Evolutionary conservation across 1,140 invertebrate genomes (phyloP).

Genomic region (honey bee (Apis mellifera)): Amel_HAv3.1 CM009933.2:6693001-6693500

Average conservation of each 20-base stretch:
- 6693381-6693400: not conserved
- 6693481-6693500: not conserved
- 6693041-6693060: slow-evolving; percentile 45
- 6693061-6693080: slow-evolving; percentile 36
- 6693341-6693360: not conserved
- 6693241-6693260: not conserved
- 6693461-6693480: not conserved
- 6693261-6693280: not conserved
- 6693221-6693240: not conserved
- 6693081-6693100: slow-evolving; percentile 13
- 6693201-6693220: slow-evolving; percentile 5
- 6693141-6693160: slow-evolving; percentile 65
- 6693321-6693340: not conserved
- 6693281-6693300: not conserved
- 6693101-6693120: slow-evolving; percentile 1
- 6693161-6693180: slow-evolving; percentile 47
- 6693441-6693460: slow-evolving; percentile 10
- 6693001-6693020: slow-evolving; percentile 4
- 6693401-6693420: slow-evolving; percentile 28
- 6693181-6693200: slow-evolving; percentile 25
- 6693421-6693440: slow-evolving; percentile 57
- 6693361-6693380: not conserved
- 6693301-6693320: too few relatives aligned
- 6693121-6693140: slow-evolving; percentile 51
- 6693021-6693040: slow-evolving; percentile 41